phyloP scores from a whole-genome alignment of 1,140 invertebrate species.

The Hyles vespertilio region DNA sequence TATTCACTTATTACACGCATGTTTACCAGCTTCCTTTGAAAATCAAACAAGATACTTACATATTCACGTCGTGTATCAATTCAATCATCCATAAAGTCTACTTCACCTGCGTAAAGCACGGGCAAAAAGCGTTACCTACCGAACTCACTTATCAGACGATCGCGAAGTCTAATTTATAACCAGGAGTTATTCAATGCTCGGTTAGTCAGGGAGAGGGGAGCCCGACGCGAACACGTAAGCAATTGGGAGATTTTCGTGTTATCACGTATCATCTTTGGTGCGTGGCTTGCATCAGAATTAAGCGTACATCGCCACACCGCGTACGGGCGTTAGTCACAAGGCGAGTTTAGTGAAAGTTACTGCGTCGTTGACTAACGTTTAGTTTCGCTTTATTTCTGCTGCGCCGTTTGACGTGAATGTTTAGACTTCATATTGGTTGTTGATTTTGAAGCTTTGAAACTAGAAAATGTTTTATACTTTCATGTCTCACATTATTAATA shows the following conservation, averaged over 20 bases:
- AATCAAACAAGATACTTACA: constrained; percentile 1
- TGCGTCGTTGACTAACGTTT: constrained; percentile 42
- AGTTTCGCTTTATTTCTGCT: constrained; percentile 6
- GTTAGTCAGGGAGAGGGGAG: constrained; percentile 36
- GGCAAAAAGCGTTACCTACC: constrained; percentile 44
- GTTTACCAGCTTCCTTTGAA: no score
- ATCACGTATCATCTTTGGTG: constrained; percentile 70
- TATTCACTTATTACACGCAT: no score
- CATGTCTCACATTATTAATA: no score
- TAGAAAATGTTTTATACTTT: no score
- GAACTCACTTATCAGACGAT: constrained; percentile 59
- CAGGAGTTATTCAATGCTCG: constrained; percentile 61
- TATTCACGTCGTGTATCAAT: constrained; percentile 48
- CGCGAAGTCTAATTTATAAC: constrained; percentile 66
- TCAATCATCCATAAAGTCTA: constrained; percentile 60
- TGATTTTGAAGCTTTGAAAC: not conserved
- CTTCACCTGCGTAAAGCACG: constrained; percentile 50
- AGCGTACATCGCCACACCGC: not conserved
- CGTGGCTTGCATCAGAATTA: constrained; percentile 48
- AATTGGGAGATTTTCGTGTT: constrained; percentile 72
- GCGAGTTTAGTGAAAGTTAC: constrained; percentile 34
- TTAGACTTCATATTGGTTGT: not conserved
- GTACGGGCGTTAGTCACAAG: constrained; percentile 3
- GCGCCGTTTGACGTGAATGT: no score
- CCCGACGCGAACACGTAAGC: constrained; percentile 61